Conservation (phyloP, 2,113 vertebrate species). For the Pomatostomus ruficeps region DNA sequence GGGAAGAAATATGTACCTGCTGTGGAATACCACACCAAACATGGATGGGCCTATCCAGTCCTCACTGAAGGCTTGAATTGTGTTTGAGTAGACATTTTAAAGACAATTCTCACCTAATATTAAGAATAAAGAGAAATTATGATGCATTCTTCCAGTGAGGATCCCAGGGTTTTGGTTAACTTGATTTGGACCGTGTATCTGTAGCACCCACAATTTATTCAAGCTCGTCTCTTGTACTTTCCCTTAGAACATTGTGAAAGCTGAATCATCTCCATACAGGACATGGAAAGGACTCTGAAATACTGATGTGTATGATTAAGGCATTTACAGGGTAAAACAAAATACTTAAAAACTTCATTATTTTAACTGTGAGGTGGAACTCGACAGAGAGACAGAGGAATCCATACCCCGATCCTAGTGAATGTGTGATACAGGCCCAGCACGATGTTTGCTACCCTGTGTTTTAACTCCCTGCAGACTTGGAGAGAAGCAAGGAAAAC, state of each 20-base stretch:
- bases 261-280: not conserved
- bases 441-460: rapidly evolving
- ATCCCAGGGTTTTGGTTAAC: not conserved
- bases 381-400: not conserved
- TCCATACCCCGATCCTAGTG: not conserved
- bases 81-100: not conserved
- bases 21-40: not conserved
- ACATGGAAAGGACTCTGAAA: not conserved
- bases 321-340: not conserved
- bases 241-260: not conserved
- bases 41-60: not conserved
- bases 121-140: not conserved
- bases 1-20: not conserved
- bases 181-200: not conserved
- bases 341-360: not conserved
- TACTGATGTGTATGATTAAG: not conserved
- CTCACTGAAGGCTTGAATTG: not conserved
- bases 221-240: not conserved
- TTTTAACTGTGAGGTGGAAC: not conserved
- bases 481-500: not conserved
- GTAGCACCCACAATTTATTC: not conserved
- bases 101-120: not conserved
- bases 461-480: not conserved
- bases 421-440: not conserved
- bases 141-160: not conserved